Conservation (phyloP, 2,797 vertebrate genomes). For the Micrastur ruficollis region DNA sequence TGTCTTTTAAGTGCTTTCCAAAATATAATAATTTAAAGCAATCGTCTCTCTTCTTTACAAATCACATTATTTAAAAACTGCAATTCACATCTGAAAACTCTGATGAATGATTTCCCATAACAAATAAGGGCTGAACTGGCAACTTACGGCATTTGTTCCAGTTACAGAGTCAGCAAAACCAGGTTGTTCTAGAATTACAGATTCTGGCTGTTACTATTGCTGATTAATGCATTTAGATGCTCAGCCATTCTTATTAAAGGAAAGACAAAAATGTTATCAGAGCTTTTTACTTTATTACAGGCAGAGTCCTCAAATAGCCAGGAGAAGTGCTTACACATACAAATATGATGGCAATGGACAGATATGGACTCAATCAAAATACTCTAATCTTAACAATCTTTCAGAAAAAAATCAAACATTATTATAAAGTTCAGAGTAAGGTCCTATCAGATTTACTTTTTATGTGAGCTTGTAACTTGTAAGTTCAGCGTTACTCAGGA, state of each 20-base stretch:
- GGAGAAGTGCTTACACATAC: not conserved
- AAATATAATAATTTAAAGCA: not conserved
- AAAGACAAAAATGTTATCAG: not conserved
- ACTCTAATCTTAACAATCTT: not conserved
- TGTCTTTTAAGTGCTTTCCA: not conserved
- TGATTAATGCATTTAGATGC: not conserved
- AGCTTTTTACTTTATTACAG: not conserved
- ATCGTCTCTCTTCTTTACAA: not conserved
- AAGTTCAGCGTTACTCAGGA: not conserved
- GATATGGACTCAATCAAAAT: not conserved
- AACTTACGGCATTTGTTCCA: not conserved
- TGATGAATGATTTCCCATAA: not conserved
- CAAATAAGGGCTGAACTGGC: not conserved
- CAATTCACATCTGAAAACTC: not conserved
- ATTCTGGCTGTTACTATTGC: not conserved
- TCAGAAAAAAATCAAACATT: not conserved
- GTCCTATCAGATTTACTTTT: not conserved
- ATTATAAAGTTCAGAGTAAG: not conserved
- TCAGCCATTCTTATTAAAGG: not conserved
- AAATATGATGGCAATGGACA: not conserved
- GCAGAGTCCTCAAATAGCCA: not conserved
- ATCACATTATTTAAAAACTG: not conserved
- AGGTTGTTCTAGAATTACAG: not conserved
- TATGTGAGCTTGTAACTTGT: not conserved
- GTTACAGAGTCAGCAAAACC: not conserved